phyloP scores from a whole-genome alignment of 2,888 invertebrate genomes.

The Noctua fimbriata region DNA sequence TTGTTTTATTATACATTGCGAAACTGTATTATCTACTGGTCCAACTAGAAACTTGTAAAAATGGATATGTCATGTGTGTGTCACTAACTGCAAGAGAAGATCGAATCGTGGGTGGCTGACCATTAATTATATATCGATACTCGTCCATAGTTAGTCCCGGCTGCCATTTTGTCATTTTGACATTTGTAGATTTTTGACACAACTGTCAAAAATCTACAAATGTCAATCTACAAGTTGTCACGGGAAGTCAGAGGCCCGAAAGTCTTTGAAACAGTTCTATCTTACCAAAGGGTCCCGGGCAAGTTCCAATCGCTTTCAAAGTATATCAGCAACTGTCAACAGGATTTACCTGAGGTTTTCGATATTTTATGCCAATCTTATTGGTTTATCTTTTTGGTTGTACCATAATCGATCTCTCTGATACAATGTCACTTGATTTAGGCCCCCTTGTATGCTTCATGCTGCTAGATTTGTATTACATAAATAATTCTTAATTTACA shows the following conservation, averaged over 20 bases:
- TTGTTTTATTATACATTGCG: conserved; percentile 73
- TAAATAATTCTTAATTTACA: background rate
- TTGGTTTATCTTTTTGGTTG: background rate
- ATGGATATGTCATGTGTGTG: conserved; percentile 58
- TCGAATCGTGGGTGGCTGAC: no score
- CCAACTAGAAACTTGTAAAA: conserved; percentile 38
- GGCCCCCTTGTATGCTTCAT: background rate
- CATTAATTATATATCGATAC: background rate
- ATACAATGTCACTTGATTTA: background rate
- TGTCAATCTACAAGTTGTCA: no score
- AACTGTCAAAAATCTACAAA: no score
- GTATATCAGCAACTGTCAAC: no score
- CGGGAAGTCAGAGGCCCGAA: background rate
- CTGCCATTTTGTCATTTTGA: no score
- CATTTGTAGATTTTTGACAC: background rate
- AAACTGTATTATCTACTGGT: conserved; percentile 69
- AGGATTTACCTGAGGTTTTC: no score
- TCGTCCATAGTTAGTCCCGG: background rate
- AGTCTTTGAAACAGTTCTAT: background rate
- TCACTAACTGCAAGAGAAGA: no score
- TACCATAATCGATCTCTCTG: background rate
- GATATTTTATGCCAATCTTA: no score
- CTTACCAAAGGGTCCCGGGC: background rate
- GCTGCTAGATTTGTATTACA: background rate
- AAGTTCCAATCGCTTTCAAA: no score